Percentiles rank a stretch among this genome's conserved stretches.
phyloP scores from a whole-genome alignment of 1,140 invertebrate species.

The Tetramorium simillimum region DNA sequence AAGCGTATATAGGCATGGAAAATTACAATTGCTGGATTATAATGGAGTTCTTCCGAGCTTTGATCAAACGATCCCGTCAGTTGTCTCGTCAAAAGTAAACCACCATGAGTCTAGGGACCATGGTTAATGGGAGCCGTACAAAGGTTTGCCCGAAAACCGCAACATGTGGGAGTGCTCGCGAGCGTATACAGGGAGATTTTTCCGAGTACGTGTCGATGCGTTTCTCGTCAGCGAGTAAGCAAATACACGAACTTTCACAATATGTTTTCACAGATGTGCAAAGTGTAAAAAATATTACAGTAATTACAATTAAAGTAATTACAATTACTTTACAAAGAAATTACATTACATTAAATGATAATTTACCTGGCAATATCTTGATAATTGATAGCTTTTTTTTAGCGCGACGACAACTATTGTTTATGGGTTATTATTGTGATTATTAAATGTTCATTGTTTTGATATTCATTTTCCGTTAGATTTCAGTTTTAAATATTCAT shows the following conservation, averaged over 20 bases:
- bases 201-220: neutral
- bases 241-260: neutral
- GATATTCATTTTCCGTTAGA: too few relatives aligned
- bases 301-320: constrained; percentile 28
- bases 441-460: too few relatives aligned
- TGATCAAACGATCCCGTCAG: constrained; percentile 59
- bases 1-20: neutral
- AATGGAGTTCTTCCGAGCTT: constrained; percentile 45
- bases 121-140: constrained; percentile 45
- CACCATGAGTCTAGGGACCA: constrained; percentile 25
- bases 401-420: neutral
- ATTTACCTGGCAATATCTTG: neutral
- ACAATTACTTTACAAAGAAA: neutral
- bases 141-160: constrained; percentile 56
- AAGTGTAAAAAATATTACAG: neutral
- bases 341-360: neutral
- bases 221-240: neutral
- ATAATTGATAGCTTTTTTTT: neutral
- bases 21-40: constrained; percentile 14
- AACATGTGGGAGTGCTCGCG: neutral
- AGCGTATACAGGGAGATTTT: constrained; percentile 26
- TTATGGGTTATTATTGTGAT: too few relatives aligned
- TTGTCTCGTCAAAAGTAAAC: constrained; percentile 42
- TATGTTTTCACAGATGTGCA: neutral
- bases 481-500: neutral